These are phyloP conservation scores for Anguilla obscura DNA, from an alignment of 2,797 vertebrate species.

Conservation along the genomic window DNA sequence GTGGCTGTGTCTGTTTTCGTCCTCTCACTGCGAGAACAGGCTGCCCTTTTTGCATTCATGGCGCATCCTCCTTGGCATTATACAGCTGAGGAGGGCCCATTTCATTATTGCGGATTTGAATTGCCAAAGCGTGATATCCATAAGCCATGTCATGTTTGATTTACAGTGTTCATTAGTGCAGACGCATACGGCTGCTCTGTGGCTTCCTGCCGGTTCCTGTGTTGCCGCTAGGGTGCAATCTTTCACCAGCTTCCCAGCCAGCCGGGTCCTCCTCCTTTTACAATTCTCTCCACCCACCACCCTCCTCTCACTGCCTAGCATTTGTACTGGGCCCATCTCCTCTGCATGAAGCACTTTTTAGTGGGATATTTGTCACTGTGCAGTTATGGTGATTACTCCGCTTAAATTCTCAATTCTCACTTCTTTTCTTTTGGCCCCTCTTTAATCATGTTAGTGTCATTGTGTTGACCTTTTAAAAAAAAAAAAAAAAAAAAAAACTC, in stretches of 20 bases:
- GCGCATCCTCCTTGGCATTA: not conserved
- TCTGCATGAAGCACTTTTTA: not conserved
- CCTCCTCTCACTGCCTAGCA: not conserved
- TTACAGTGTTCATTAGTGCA: constrained; percentile 8
- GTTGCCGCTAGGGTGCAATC: constrained; percentile 27
- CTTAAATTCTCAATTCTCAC: not conserved
- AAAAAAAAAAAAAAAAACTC: too few species aligned
- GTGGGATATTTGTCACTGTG: not conserved
- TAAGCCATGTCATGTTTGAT: not conserved
- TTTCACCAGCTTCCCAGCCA: not conserved
- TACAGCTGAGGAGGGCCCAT: not conserved
- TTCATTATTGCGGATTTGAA: not conserved
- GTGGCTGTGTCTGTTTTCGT: not conserved
- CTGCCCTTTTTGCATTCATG: not conserved
- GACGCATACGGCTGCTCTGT: not conserved
- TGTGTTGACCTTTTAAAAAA: not conserved
- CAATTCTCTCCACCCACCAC: not conserved
- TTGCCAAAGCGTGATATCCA: constrained; percentile 1
- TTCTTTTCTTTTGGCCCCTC: not conserved
- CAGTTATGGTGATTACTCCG: not conserved
- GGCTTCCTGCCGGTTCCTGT: not conserved
- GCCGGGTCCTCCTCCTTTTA: not conserved
- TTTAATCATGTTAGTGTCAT: not conserved
- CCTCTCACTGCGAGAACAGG: not conserved
- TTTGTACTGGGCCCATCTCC: not conserved